These are phyloP conservation scores for Lerista edwardsae DNA, from an alignment of 2,797 vertebrate species.

Conservation along the genomic window DNA sequence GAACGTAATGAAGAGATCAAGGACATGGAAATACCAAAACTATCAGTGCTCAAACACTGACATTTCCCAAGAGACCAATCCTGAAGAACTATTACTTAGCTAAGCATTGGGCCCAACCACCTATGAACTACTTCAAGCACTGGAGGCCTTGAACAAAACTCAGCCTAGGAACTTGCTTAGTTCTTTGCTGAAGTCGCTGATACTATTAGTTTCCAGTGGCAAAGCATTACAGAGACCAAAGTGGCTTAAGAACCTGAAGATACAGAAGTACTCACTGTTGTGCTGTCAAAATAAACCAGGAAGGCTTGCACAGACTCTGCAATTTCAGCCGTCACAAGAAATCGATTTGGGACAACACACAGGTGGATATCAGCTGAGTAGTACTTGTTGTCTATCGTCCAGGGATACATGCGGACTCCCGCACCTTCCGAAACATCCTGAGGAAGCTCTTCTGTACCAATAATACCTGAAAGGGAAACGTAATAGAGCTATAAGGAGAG, in stretches of 20 bases:
- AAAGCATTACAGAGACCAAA: not conserved
- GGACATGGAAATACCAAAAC: not conserved
- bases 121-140: too few species aligned
- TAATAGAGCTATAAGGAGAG: not conserved
- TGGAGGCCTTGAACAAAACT: too few species aligned
- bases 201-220: not conserved
- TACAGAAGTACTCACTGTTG: slow-evolving; percentile 76
- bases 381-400: slow-evolving; percentile 98
- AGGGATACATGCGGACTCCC: slow-evolving; percentile 90
- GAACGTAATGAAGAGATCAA: not conserved
- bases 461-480: slow-evolving; percentile 83
- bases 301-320: slow-evolving; percentile 92
- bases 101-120: not conserved
- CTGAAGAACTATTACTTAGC: not conserved
- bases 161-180: not conserved
- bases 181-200: not conserved
- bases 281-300: slow-evolving; percentile 93
- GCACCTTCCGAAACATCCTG: slow-evolving; percentile 76
- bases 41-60: not conserved
- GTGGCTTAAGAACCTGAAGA: not conserved
- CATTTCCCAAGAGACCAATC: not conserved
- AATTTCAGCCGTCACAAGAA: slow-evolving; percentile 85
- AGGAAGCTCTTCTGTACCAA: slow-evolving; percentile 77
- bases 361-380: slow-evolving; percentile 92
- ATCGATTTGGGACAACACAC: slow-evolving; percentile 87